These are phyloP conservation scores for Melanotaenia pygmaea DNA, from an alignment of 2,797 vertebrate species.

Conservation along the genomic window DNA sequence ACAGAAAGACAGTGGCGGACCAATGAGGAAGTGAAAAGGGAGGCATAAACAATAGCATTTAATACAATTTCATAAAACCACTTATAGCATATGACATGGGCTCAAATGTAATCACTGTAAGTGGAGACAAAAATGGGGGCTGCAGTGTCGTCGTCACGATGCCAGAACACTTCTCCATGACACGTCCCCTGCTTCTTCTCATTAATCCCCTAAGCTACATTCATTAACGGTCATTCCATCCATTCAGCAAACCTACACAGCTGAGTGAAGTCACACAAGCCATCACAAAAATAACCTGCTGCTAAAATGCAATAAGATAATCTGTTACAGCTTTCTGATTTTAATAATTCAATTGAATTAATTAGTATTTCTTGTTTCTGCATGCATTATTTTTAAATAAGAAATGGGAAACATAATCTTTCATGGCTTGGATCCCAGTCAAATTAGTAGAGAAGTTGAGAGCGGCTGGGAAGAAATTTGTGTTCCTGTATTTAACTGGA, in stretches of 20 bases:
- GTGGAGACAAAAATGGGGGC: constrained; percentile 70
- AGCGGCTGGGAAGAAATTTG: constrained; percentile 26
- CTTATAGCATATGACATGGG: constrained; percentile 83
- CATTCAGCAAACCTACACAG: constrained; percentile 52
- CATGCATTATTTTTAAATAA: constrained; percentile 28
- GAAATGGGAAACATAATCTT: constrained; percentile 35
- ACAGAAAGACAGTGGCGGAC: constrained; percentile 55
- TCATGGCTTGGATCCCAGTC: constrained; percentile 36
- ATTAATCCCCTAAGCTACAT: constrained; percentile 82
- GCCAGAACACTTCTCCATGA: constrained; percentile 79
- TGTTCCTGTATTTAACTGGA: constrained; percentile 37
- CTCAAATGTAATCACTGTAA: constrained; percentile 87
- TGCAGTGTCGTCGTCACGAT: constrained; percentile 62
- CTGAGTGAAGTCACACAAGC: constrained; percentile 55
- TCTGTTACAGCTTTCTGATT: constrained; percentile 56
- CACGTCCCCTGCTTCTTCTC: constrained; percentile 80
- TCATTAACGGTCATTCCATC: constrained; percentile 80
- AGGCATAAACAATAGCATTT: constrained; percentile 85
- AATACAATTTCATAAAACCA: constrained; percentile 84
- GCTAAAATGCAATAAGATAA: constrained; percentile 55
- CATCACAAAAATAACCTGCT: constrained; percentile 73
- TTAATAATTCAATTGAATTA: constrained; percentile 48
- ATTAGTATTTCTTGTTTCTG: constrained; percentile 52
- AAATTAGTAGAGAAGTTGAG: constrained; percentile 12
- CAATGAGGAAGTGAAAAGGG: constrained; percentile 75